Evolutionary conservation across 1,140 invertebrate species (phyloP), one percentile per base, ranked within the genome.

Genomic region (Atta texana): DNA sequence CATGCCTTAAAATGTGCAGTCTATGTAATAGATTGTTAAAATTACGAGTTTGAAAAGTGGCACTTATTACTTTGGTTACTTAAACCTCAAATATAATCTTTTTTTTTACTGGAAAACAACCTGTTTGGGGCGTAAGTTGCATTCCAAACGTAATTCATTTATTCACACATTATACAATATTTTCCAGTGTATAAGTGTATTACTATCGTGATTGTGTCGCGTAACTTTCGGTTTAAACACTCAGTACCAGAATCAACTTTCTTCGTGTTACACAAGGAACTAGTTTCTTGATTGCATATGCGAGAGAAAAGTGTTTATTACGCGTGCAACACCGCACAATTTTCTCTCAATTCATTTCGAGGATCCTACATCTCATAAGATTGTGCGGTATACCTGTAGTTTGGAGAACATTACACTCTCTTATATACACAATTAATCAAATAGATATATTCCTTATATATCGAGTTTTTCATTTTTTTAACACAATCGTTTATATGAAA

Each of bases 261-360:
- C 92, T 91, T 90, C 78, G 49, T 24, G 88, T 94, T 94, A 93
- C 90, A 91, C 93, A 94, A 94, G 93, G 89, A 93, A 94, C 93
- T 90, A 81, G 92, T 93, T 93, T 91, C 80, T 12, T 34, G 57
- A 39, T 14, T 76, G 39, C 31, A 59, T 68, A 49, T 49, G 68
- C 44, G 12, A 75, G 71, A 85, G 86, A 90, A 93, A 89, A 76
- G 80, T 63, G 64, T 28, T 53, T 24, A 24, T 86, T 86, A 31
- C 34, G 72, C 74, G 61, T 55, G 8, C 74, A 21, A 53, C 39
- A 24, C 39, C 44, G 18, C n/a, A 1, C 12, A n/a, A 66, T 87
- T 88, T 53, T 71, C 74, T 78, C 82, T 85, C 34, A 78, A 64
- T 77, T 78, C 31, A 57, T 85, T 31, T 76, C 74, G 74, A 78